phyloP scores from a whole-genome alignment of 1,140 invertebrate species.

The Macrobrachium rosenbergii region DNA sequence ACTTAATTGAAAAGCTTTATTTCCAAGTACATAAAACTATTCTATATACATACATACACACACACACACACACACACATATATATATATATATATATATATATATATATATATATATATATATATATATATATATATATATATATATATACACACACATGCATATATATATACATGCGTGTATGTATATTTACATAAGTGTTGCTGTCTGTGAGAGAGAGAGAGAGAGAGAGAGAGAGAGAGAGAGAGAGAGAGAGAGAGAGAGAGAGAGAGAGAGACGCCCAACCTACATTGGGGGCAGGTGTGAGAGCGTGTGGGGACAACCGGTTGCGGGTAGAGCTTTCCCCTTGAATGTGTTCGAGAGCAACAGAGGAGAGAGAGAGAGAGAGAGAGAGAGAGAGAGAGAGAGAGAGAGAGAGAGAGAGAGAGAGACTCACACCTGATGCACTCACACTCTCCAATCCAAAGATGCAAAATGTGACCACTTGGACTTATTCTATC shows the following conservation, averaged over 20 bases:
- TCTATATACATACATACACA: not conserved
- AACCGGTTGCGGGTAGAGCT: too few relatives aligned
- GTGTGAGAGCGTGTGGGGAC: not conserved
- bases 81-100: not conserved
- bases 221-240: constrained; percentile 8
- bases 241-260: constrained; percentile 9
- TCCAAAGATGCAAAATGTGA: too few relatives aligned
- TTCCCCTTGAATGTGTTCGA: too few relatives aligned
- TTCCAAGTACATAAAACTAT: too few relatives aligned
- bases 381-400: too few relatives aligned
- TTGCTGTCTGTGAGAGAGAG: not conserved
- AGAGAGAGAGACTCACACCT: too few relatives aligned
- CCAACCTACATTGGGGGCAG: not conserved
- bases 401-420: too few relatives aligned
- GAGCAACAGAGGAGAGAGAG: too few relatives aligned
- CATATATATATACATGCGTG: not conserved
- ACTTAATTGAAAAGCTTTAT: too few relatives aligned
- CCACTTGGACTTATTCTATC: too few relatives aligned
- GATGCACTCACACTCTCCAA: too few relatives aligned
- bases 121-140: not conserved
- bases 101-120: not conserved
- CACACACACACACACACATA: too few relatives aligned
- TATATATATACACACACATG: not conserved
- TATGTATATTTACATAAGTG: not conserved
- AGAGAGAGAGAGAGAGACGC: not conserved